These are phyloP conservation scores for Cyanoderma ruficeps DNA, from an alignment of 2,113 vertebrate genomes.

Conservation along the genomic window DNA sequence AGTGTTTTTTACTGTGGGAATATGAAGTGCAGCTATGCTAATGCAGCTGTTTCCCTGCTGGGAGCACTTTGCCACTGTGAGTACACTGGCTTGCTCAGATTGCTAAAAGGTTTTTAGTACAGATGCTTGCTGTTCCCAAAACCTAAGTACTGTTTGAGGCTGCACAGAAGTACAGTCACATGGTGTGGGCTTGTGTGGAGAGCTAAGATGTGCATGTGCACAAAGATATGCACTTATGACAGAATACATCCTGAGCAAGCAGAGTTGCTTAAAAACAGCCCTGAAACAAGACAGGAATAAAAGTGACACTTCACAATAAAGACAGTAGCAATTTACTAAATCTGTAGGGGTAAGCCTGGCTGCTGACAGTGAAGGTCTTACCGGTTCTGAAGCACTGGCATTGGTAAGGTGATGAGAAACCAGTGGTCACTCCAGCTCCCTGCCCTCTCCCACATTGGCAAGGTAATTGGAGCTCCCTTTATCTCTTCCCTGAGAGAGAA, in stretches of 20 bases:
- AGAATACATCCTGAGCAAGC: neutral
- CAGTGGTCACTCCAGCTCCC: slow-evolving; percentile 79
- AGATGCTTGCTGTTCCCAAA: neutral
- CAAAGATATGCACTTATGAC: accelerated
- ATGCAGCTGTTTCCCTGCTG: neutral
- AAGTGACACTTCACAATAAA: neutral
- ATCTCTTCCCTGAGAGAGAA: slow-evolving; percentile 76
- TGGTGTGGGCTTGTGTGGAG: neutral
- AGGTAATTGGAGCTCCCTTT: neutral
- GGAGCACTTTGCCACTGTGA: neutral
- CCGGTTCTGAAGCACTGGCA: slow-evolving; percentile 77
- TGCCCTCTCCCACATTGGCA: slow-evolving; percentile 77
- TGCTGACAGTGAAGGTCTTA: slow-evolving; percentile 26
- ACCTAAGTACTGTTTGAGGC: neutral
- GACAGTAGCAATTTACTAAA: neutral
- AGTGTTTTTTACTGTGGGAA: neutral
- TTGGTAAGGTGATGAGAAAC: slow-evolving; percentile 79
- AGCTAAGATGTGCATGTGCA: neutral
- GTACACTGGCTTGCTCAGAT: neutral
- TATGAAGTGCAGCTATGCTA: neutral
- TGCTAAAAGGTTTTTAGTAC: neutral
- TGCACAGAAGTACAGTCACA: neutral
- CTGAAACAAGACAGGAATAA: neutral
- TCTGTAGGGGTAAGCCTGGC: neutral
- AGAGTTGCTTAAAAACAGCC: neutral